Conservation (phyloP, 2,888 invertebrate species). For the Argyra leucocephala region DNA sequence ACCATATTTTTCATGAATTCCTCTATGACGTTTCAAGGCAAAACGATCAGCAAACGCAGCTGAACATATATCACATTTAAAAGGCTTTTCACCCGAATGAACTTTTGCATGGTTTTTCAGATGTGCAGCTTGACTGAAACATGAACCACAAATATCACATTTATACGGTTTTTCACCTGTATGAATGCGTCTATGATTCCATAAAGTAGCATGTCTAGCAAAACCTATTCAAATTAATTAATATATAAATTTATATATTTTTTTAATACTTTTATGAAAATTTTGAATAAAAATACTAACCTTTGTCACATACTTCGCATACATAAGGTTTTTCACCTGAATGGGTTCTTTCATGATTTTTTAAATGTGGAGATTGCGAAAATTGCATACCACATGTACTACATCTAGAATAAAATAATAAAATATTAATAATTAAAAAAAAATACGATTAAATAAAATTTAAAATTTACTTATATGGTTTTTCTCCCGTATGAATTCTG, state of each 20-base stretch:
- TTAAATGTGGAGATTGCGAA: slow-evolving; percentile 78
- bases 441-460: neutral
- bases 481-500: slow-evolving; percentile 75
- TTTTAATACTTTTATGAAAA: too few relatives aligned
- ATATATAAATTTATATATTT: neutral
- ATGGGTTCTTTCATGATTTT: slow-evolving; percentile 81
- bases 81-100: slow-evolving; percentile 72
- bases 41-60: slow-evolving; percentile 82
- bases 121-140: slow-evolving; percentile 82
- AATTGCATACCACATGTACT: slow-evolving; percentile 85
- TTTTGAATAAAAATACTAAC: too few relatives aligned
- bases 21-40: slow-evolving; percentile 74
- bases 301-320: slow-evolving; percentile 77
- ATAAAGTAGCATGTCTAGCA: slow-evolving; percentile 75
- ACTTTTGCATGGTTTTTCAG: slow-evolving; percentile 80
- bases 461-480: slow-evolving; percentile 64
- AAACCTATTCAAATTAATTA: slow-evolving; percentile 49
- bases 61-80: slow-evolving; percentile 73
- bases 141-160: slow-evolving; percentile 80
- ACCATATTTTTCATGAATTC: slow-evolving; percentile 82
- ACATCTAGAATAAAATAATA: slow-evolving; percentile 49
- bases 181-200: slow-evolving; percentile 82
- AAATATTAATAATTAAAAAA: slow-evolving; percentile 4
- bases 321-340: slow-evolving; percentile 81
- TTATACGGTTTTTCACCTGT: slow-evolving; percentile 57